Evolutionary conservation across 2,888 invertebrate genomes (phyloP).

Genomic region (Rhynchonema sp.): DNA sequence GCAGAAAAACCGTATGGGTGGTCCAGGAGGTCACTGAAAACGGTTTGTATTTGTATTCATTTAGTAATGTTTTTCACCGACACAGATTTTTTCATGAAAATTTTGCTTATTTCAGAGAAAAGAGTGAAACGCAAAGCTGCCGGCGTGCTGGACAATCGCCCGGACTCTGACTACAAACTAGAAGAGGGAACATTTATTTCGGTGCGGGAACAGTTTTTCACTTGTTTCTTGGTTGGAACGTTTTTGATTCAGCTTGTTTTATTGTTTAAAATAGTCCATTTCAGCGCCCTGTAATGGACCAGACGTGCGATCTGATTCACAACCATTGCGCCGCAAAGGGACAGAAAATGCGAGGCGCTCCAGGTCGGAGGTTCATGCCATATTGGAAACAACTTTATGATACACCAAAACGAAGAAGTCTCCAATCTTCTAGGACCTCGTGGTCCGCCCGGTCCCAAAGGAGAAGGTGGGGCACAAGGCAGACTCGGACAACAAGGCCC

Average conservation of each 20-base stretch:
- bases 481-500: background rate
- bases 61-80: too few relatives aligned
- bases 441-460: background rate
- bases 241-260: too few relatives aligned
- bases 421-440: conserved; percentile 8
- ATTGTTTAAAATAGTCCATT: too few relatives aligned
- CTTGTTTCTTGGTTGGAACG: too few relatives aligned
- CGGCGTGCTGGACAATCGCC: background rate
- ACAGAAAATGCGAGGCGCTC: conserved; percentile 18
- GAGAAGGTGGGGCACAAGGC: background rate
- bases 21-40: too few relatives aligned
- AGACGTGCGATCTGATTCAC: conserved; percentile 13
- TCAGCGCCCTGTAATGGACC: background rate
- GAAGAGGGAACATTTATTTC: background rate
- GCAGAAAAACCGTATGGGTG: background rate
- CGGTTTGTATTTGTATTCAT: too few relatives aligned
- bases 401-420: too few relatives aligned
- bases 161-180: background rate
- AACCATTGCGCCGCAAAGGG: conserved; percentile 18
- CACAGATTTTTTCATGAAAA: too few relatives aligned
- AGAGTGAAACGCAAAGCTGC: too few relatives aligned
- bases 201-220: too few relatives aligned
- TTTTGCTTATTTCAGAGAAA: too few relatives aligned
- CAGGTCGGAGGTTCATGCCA: conserved; percentile 7
- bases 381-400: background rate